Conservation (phyloP, 2,888 invertebrate genomes). For the Scelioninae gen. 2 region DNA sequence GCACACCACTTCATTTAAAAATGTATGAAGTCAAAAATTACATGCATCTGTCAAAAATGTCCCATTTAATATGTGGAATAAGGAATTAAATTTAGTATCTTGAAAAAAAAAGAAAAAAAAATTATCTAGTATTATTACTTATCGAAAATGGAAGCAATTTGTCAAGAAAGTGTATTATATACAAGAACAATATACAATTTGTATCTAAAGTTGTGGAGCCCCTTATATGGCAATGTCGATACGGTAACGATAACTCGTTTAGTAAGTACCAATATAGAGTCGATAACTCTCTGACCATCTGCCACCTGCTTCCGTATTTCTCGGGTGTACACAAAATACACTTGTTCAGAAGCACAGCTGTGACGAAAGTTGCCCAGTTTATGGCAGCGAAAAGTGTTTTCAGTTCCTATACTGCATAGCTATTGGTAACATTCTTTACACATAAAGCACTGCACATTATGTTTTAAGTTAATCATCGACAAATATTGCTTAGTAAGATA, state of each 20-base stretch:
- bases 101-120: too few species aligned
- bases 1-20: too few species aligned
- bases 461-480: conserved; percentile 42
- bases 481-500: not conserved
- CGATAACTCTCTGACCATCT: conserved; percentile 71
- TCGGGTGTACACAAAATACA: conserved; percentile 56
- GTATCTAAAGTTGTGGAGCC: conserved; percentile 21
- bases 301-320: conserved; percentile 64
- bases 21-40: too few species aligned
- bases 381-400: conserved; percentile 58
- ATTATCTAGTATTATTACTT: not conserved
- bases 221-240: conserved; percentile 61
- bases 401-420: conserved; percentile 39
- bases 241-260: conserved; percentile 72
- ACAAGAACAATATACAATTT: conserved; percentile 23
- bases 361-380: conserved; percentile 62
- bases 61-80: not conserved
- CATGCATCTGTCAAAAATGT: too few species aligned
- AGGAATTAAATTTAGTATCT: too few species aligned
- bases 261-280: conserved; percentile 68
- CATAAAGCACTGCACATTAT: conserved; percentile 31
- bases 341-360: conserved; percentile 62
- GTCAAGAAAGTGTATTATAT: conserved; percentile 26
- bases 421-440: conserved; percentile 22
- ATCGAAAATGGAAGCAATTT: not conserved